Evolutionary conservation across 2,113 vertebrate genomes (phyloP).

Genomic region (Salminus brasiliensis): DNA sequence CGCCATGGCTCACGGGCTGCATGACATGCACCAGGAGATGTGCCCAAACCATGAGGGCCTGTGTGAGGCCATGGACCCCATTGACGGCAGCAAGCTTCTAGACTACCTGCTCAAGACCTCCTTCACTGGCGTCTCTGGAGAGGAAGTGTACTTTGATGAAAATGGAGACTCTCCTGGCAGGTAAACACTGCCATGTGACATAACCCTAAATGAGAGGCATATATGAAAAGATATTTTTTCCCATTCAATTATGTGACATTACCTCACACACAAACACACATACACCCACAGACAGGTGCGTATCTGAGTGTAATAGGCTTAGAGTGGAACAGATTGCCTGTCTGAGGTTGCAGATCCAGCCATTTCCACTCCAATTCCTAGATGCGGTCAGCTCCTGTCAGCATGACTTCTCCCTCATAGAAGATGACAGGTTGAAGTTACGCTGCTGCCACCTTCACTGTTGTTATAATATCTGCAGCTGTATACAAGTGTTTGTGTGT

Average conservation of each 20-base stretch:
- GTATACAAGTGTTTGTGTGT: neutral
- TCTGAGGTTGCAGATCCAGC: slow-evolving; percentile 57
- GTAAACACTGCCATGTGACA: no score
- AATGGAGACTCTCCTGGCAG: slow-evolving; percentile 98
- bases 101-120: slow-evolving; percentile 94
- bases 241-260: no score
- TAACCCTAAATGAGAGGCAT: no score
- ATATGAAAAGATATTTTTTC: no score
- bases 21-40: slow-evolving; percentile 90
- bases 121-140: slow-evolving; percentile 92
- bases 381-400: slow-evolving; percentile 60
- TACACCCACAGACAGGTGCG: slow-evolving; percentile 27
- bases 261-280: slow-evolving; percentile 34
- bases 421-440: slow-evolving; percentile 33
- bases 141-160: slow-evolving; percentile 96
- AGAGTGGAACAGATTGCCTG: slow-evolving; percentile 71
- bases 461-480: neutral
- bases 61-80: slow-evolving; percentile 95
- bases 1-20: slow-evolving; percentile 95
- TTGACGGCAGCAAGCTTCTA: slow-evolving; percentile 94
- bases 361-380: slow-evolving; percentile 60
- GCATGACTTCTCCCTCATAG: slow-evolving; percentile 60
- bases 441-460: slow-evolving; percentile 6
- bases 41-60: slow-evolving; percentile 87
- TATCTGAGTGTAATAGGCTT: slow-evolving; percentile 66